These are phyloP conservation scores for Tautogolabrus adspersus DNA, from an alignment of 2,113 vertebrate genomes.

Conservation along the genomic window DNA sequence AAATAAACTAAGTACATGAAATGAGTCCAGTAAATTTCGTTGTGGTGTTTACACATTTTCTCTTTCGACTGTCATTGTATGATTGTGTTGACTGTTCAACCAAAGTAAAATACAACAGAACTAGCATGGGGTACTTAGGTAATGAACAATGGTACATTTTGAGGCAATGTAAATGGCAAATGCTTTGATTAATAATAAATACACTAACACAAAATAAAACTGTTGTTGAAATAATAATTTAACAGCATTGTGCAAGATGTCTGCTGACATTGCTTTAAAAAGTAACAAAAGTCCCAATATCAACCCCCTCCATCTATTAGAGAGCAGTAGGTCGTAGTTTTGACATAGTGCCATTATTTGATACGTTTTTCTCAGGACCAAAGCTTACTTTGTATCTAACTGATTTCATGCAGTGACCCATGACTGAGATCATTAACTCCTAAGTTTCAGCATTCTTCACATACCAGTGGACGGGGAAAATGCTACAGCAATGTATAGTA, in stretches of 20 bases:
- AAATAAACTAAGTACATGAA: no score
- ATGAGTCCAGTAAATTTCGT: no score
- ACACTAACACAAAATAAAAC: neutral
- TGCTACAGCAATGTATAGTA: neutral
- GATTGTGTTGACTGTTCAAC: constrained; percentile 18
- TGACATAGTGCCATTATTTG: no score
- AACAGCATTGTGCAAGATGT: no score
- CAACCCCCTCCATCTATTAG: neutral
- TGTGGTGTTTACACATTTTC: no score
- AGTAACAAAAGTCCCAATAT: neutral
- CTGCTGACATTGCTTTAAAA: constrained; percentile 6
- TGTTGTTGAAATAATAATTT: no score
- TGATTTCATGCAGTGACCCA: neutral
- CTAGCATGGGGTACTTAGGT: neutral
- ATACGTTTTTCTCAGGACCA: neutral
- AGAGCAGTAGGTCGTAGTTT: neutral
- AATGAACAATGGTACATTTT: neutral
- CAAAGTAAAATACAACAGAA: constrained; percentile 15
- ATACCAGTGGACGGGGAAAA: constrained; percentile 10
- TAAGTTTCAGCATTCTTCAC: constrained; percentile 18
- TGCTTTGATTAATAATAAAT: no score
- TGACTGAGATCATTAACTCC: constrained; percentile 9
- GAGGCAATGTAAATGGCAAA: neutral
- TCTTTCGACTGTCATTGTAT: neutral
- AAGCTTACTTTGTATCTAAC: neutral